Percentiles rank a stretch among this genome's conserved stretches.
Conservation (phyloP, 2,797 vertebrate genomes). For the Pampus argenteus region DNA sequence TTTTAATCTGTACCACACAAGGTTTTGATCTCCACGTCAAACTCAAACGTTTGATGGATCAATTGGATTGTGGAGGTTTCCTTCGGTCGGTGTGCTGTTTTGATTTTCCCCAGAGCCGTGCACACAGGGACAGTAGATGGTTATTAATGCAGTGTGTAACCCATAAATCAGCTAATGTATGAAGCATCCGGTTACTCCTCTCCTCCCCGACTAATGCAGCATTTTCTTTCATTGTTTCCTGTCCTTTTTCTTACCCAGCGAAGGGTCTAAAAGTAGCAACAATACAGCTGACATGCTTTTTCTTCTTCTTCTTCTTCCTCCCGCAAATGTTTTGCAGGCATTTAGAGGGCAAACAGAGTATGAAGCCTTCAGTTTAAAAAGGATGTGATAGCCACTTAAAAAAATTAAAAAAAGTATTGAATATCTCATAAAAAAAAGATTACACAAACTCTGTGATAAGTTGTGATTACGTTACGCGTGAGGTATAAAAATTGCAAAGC, state of each 20-base stretch:
- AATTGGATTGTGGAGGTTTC: conserved; percentile 1
- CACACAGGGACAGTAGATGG: conserved; percentile 32
- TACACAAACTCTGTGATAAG: background rate
- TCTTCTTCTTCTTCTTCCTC: conserved; percentile 23
- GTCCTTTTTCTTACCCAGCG: conserved; percentile 42
- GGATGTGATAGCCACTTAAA: background rate
- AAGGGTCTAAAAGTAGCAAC: conserved; percentile 65
- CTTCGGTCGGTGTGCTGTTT: conserved; percentile 10
- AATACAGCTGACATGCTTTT: conserved; percentile 51
- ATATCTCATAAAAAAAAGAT: too few species aligned
- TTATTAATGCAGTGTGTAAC: conserved; percentile 57
- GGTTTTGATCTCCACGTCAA: background rate
- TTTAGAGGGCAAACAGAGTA: conserved; percentile 45
- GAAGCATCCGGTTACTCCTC: conserved; percentile 50
- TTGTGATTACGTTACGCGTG: background rate
- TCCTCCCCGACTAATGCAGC: conserved; percentile 31
- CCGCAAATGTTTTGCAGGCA: conserved; percentile 54
- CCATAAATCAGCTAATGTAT: conserved; percentile 73
- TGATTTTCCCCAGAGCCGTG: conserved; percentile 39
- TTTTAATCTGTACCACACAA: background rate
- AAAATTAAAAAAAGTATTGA: too few species aligned
- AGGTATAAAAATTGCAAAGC: background rate
- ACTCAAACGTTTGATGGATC: conserved; percentile 30
- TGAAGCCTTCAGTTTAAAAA: conserved; percentile 10
- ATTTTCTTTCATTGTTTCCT: conserved; percentile 51